Evolutionary conservation across 2,888 invertebrate species (phyloP), one percentile per base, ranked within the genome.

Genomic region (Pasiphila rectangulata): DNA sequence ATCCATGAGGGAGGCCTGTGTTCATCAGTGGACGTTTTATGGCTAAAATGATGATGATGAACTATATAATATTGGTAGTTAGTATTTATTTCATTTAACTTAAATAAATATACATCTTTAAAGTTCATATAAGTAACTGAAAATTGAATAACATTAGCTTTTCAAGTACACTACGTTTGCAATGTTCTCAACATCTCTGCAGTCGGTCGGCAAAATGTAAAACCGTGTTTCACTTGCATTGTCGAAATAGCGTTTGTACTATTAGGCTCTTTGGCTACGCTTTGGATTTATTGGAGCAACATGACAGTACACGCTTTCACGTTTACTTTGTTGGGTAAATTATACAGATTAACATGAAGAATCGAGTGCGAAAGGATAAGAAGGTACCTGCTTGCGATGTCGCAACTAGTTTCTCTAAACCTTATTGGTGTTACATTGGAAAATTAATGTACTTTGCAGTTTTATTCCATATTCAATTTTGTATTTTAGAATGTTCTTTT

Each of bases 231-330:
- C 37, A 17, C 35, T 40, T 21, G 37, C 25, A 40, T 44, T 47
- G 43, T 51, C 40, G 40, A 51, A 44, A 51, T 50, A 36, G 43
- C 48, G 35, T 27, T 38, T 21, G 27, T 39, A 41, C n/a, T n/a
- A n/a, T 17, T 34, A 45, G 24, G 32, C 27, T 36, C 40, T 38
- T 25, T 27, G 27, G 21, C 25, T 27, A 20, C 21, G 13, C 27
- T 13, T 10, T 3, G 37, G 32, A 50, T 50, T 50, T 50, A 50
- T 50, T 34, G 50, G 15, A 34, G 32, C 50, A 34, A 50, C 45
- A 42, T 27, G 40, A 36, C 25, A 36, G 23, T 19, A 50, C 50
- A 50, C 37, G 50, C 37, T 50, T 45, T 45, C 17, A 45, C 50
- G 34, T 50, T 50, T 50, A 45, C 41, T 41, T 41, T 39, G 38